Base-by-base conservation (phyloP, 2,113 vertebrate species). In the Corvus cornix region DNA sequence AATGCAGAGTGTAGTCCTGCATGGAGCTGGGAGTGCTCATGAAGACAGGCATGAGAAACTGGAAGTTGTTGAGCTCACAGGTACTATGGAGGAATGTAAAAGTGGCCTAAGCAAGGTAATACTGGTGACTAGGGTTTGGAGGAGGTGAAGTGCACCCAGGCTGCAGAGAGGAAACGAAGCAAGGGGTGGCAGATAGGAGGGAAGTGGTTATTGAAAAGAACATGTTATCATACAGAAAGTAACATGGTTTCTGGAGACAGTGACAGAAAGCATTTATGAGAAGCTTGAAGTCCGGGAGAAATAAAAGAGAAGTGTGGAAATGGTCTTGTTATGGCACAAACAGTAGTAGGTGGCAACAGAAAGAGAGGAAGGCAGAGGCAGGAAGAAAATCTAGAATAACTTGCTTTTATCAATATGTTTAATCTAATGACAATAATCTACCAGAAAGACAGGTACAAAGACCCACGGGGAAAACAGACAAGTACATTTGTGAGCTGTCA, bases 401-500 rank as follows among this genome's bases (percentile, higher is more conserved):
- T 89, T 75, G 8, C 27, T 91, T 95, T 72, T 75, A 80, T 73
- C n/a, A 39, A 33, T 37, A 26, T 56, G 19, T 81, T 91, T 89
- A 75, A 67, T 81, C n/a, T 91, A 91, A 89, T 82, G 74, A 89
- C 67, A 76, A 62, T 82, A 56, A 89, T 83, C 60, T 93, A 76
- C 53, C 60, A 89, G 66, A 72, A 87, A 83, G 84, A 51, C 58
- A 41, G 27, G 44, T 70, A 56, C 83, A 87, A 48, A 86, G n/a
- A 56, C 33, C 58, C 60, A 53, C 5, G 6, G 74, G 80, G 33
- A 75, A 95, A 92, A 56, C 0, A 13, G 67, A 62, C 43, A 72
- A 74, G 59, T 77, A 70, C 53, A 87, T 74, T 78, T 78, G 39
- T 95, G 48, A 90, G 63, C 73, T 90, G 72, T 77, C 64, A 90